Evolutionary conservation across 2,888 invertebrate species (phyloP), one percentile per base, ranked within the genome.

Genomic region (Cabera pusaria): DNA sequence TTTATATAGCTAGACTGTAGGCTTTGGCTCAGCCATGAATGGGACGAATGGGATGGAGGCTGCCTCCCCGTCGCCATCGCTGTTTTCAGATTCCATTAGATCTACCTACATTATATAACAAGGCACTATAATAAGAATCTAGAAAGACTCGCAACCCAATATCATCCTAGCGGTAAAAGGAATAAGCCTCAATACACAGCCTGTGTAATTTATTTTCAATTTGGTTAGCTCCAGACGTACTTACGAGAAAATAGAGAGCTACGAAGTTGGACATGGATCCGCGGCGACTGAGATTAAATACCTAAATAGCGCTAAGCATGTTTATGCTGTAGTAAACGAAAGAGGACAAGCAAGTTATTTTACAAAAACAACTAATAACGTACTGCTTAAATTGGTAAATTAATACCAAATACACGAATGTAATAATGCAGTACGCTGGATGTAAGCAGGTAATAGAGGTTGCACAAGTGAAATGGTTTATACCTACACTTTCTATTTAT

Each of bases 61-160:
- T 29, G 29, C 36, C 48, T 44, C 44, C 49, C 61, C 24, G 43
- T 47, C 65, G 62, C 64, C 64, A 66, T 68, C 60, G 61, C 64
- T 59, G 64, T 56, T 59, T 61, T 53, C 55, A 57, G 44, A 44
- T 42, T 26, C 31, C 31, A 43, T 49, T 43, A 38, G 23, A 40
- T 29, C 7, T 33, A 23, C 25, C n/a, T 12, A 22, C 9, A 28
- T 21, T 6, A 32, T 18, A 33, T 25, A 17, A 7, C 16, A 24
- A 33, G 23, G 22, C 7, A 23, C 18, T 23, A 10, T 29, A 23
- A 24, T 29, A 31, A 31, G 22, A 18, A 35, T n/a, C 33, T 29
- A 34, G 27, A 23, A 19, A 11, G 14, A 24, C 16, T 6, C 16
- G 22, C 26, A 42, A 31, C n/a, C 31, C 19, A 42, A 36, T 36